Conservation (phyloP, 2,888 invertebrate species). For the Drosophila koepferae region DNA sequence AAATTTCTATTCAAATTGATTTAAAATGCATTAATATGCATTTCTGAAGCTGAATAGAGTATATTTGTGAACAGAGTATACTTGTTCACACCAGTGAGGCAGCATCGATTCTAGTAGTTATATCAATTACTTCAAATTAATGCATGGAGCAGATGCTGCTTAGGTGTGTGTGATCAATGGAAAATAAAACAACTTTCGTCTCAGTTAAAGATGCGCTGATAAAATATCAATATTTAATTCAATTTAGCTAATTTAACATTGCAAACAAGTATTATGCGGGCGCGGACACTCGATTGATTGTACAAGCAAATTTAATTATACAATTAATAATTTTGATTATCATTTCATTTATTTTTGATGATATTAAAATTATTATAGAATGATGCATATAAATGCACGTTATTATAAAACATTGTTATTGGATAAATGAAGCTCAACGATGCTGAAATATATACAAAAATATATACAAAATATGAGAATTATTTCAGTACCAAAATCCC, state of each 20-base stretch:
- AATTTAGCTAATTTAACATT: neutral
- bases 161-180: too few species aligned
- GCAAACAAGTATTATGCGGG: neutral
- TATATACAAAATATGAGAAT: neutral
- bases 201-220: too few species aligned
- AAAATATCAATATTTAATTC: neutral
- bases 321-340: constrained; percentile 14
- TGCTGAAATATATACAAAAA: too few species aligned
- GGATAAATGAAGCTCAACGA: neutral
- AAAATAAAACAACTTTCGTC: too few species aligned
- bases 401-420: neutral
- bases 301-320: constrained; percentile 9
- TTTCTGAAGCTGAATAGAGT: too few species aligned
- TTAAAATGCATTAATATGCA: constrained; percentile 22
- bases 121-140: too few species aligned
- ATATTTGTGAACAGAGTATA: neutral
- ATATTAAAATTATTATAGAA: constrained; percentile 16
- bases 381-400: too few species aligned
- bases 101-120: neutral
- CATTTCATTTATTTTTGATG: neutral
- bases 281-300: neutral
- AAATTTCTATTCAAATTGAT: constrained; percentile 49
- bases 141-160: too few species aligned
- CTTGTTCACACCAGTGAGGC: neutral
- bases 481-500: neutral